phyloP scores from a whole-genome alignment of 2,888 invertebrate genomes.

The Oeneis ivallda region DNA sequence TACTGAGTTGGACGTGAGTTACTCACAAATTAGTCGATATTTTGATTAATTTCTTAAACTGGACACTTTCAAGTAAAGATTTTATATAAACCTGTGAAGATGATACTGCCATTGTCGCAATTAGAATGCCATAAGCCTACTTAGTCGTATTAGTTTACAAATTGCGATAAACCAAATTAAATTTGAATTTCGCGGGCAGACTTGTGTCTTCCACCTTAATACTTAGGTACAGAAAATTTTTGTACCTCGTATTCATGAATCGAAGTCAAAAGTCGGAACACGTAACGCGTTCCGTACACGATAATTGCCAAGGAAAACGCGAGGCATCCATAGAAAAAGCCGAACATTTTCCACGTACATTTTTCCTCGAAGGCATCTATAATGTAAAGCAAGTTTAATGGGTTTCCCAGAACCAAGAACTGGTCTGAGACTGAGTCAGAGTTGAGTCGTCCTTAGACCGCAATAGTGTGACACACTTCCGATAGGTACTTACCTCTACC shows the following conservation, averaged over 20 bases:
- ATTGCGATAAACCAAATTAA: too few species aligned
- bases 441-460: background rate
- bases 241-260: background rate
- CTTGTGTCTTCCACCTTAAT: too few species aligned
- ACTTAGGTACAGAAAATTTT: background rate
- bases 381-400: constrained; percentile 11
- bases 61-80: too few species aligned
- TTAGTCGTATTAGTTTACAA: too few species aligned
- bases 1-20: too few species aligned
- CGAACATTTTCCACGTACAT: background rate
- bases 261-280: background rate
- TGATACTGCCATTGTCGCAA: too few species aligned
- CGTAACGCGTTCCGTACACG: constrained; percentile 1
- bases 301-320: constrained; percentile 4
- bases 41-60: too few species aligned
- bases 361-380: constrained; percentile 19
- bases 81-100: too few species aligned
- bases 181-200: too few species aligned
- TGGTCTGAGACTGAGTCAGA: constrained; percentile 4
- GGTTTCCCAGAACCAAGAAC: constrained; percentile 21
- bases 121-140: too few species aligned
- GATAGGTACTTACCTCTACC: background rate
- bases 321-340: constrained; percentile 12
- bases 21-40: too few species aligned
- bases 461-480: constrained; percentile 14